Conservation (phyloP, 2,797 vertebrate species). For the Tenualosa ilisha region DNA sequence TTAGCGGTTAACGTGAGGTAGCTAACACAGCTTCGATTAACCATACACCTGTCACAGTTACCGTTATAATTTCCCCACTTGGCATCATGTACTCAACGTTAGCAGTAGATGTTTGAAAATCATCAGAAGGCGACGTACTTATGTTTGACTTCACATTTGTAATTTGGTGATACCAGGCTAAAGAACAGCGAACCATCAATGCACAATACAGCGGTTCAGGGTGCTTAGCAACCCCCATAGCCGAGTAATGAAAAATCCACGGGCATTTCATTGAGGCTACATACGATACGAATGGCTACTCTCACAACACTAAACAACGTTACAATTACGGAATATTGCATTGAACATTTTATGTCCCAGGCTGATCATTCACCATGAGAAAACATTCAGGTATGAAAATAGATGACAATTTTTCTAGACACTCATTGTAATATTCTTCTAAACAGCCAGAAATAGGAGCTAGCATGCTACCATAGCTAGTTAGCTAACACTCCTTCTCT, state of each 20-base stretch:
- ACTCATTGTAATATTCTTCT: background rate
- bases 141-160: background rate
- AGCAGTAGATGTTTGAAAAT: background rate
- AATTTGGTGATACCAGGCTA: background rate
- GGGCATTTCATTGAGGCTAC: background rate
- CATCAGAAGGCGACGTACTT: background rate
- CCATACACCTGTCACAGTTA: conserved; percentile 4
- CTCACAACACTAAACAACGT: background rate
- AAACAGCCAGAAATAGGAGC: background rate
- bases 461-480: background rate
- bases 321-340: background rate
- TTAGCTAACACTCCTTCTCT: background rate
- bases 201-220: conserved; percentile 26
- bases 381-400: background rate
- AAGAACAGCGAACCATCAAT: conserved; percentile 15
- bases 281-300: background rate
- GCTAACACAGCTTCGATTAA: background rate
- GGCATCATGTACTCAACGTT: background rate
- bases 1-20: too few species aligned
- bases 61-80: background rate
- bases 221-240: conserved; percentile 11
- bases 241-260: background rate
- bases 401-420: background rate
- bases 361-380: background rate
- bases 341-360: background rate